These are phyloP conservation scores for Acrocephalus kingi DNA, from an alignment of 2,113 vertebrate species.

Conservation along the genomic window DNA sequence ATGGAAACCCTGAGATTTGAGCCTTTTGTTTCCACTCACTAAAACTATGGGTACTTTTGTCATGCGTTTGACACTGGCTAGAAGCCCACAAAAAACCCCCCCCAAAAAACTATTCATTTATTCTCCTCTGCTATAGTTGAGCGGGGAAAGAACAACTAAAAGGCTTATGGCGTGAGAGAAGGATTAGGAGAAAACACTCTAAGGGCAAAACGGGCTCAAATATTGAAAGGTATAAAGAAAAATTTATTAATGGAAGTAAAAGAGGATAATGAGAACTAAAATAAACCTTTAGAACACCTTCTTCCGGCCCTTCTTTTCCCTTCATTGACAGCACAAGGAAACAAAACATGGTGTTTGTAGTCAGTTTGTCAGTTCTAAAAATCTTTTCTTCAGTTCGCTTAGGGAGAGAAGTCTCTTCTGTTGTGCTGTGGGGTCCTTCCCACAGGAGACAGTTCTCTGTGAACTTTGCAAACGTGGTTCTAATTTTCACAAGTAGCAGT, in stretches of 20 bases:
- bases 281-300: neutral
- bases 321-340: neutral
- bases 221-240: neutral
- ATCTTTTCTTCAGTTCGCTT: neutral
- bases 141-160: neutral
- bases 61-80: neutral
- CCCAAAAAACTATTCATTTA: neutral
- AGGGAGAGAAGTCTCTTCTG: neutral
- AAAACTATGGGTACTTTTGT: neutral
- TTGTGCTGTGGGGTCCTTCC: neutral
- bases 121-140: neutral
- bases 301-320: neutral
- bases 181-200: neutral
- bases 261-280: neutral
- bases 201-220: neutral
- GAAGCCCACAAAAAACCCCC: neutral
- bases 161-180: neutral
- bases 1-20: constrained; percentile 32
- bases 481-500: neutral
- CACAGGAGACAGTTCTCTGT: neutral
- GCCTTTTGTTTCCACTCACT: constrained; percentile 34
- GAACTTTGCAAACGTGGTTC: neutral
- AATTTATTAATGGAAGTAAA: neutral
- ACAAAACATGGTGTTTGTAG: neutral
- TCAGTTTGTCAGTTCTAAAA: neutral